phyloP scores from a whole-genome alignment of 2,797 vertebrate genomes.

The Delichon dasypus region DNA sequence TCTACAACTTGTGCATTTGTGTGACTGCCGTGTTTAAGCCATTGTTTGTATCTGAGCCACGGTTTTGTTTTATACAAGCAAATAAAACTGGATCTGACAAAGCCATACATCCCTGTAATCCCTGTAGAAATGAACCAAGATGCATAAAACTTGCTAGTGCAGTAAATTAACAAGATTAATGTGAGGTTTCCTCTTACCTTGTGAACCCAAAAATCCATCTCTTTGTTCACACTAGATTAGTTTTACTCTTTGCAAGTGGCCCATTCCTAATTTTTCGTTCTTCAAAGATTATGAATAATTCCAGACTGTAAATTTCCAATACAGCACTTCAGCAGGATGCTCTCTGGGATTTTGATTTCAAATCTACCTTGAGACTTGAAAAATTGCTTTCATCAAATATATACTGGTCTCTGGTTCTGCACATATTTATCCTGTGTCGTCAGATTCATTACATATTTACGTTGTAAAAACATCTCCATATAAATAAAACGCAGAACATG shows the following conservation, averaged over 20 bases:
- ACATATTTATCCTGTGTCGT: neutral
- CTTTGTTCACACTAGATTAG: constrained; percentile 12
- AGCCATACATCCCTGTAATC: neutral
- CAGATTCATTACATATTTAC: neutral
- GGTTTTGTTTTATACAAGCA: neutral
- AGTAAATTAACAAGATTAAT: constrained; percentile 39
- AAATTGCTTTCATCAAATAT: neutral
- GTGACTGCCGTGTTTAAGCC: neutral
- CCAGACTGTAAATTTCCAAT: neutral
- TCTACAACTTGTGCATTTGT: neutral
- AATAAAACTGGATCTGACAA: neutral
- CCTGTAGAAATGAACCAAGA: neutral
- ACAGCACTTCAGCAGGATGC: neutral
- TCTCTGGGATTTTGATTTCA: neutral
- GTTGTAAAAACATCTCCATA: neutral
- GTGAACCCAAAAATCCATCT: neutral
- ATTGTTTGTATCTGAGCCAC: neutral
- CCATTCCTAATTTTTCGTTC: neutral
- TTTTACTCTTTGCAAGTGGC: neutral
- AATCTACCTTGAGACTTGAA: neutral
- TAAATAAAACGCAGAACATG: neutral
- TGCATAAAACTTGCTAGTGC: neutral
- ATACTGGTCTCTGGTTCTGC: neutral
- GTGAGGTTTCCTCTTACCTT: neutral
- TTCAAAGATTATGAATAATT: neutral